These are phyloP conservation scores for Atethmia centrago DNA, from an alignment of 2,888 invertebrate genomes.

Conservation along the genomic window DNA sequence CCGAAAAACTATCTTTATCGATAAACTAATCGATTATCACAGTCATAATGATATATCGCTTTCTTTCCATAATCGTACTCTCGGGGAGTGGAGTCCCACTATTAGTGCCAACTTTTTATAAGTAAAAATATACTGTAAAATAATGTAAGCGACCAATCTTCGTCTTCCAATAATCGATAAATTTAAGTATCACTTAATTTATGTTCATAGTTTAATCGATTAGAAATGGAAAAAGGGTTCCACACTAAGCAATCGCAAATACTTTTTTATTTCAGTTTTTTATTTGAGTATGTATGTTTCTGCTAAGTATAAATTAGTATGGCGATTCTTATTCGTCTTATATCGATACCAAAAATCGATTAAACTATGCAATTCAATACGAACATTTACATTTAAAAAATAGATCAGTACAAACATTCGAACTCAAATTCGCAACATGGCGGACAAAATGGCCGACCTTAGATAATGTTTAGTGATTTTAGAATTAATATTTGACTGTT, in stretches of 20 bases:
- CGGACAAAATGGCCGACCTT: slow-evolving; percentile 55
- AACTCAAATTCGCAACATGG: slow-evolving; percentile 44
- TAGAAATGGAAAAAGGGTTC: slow-evolving; percentile 28
- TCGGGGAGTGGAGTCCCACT: slow-evolving; percentile 71
- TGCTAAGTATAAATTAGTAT: slow-evolving; percentile 61
- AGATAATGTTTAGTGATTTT: slow-evolving; percentile 69
- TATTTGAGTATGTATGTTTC: slow-evolving; percentile 59
- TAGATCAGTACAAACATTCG: slow-evolving; percentile 71
- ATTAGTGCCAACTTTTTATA: slow-evolving; percentile 83
- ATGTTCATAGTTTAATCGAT: slow-evolving; percentile 55
- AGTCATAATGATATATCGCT: slow-evolving; percentile 77
- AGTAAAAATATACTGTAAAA: slow-evolving; percentile 67
- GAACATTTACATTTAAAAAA: slow-evolving; percentile 41
- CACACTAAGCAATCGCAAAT: slow-evolving; percentile 64
- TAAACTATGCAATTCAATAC: slow-evolving; percentile 44
- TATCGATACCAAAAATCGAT: slow-evolving; percentile 39
- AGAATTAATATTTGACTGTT: slow-evolving; percentile 80
- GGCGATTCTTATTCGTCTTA: slow-evolving; percentile 33
- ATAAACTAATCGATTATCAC: slow-evolving; percentile 74
- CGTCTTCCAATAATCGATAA: slow-evolving; percentile 75
- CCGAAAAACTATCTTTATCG: slow-evolving; percentile 96
- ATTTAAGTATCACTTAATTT: slow-evolving; percentile 55
- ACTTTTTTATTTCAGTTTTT: slow-evolving; percentile 70
- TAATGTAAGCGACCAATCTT: slow-evolving; percentile 73
- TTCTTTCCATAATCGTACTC: slow-evolving; percentile 72